A percentile compares a stretch with the other conserved stretches of the same genome.
These are phyloP conservation scores for Chelidonichthys spinosus DNA, from an alignment of 2,797 vertebrate species.

Conservation along the genomic window DNA sequence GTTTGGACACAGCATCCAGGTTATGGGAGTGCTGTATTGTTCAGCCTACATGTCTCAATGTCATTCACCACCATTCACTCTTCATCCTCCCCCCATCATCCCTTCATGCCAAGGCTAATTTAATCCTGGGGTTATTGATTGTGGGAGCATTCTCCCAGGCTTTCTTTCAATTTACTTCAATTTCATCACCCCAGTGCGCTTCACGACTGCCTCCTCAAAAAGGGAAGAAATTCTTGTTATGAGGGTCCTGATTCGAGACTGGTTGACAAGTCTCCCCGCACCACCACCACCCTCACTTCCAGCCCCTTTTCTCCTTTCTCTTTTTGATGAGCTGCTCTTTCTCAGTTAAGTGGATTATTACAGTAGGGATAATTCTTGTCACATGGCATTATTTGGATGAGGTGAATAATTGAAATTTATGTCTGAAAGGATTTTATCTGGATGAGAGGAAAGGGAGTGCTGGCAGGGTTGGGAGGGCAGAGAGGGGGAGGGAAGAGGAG, in stretches of 20 bases:
- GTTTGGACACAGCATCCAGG: constrained; percentile 66
- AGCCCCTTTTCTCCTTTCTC: constrained; percentile 80
- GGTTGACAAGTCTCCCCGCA: constrained; percentile 75
- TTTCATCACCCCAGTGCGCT: constrained; percentile 80
- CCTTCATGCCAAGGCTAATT: constrained; percentile 83
- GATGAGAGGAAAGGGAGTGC: constrained; percentile 86
- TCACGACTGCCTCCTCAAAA: constrained; percentile 78
- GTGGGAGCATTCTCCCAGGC: constrained; percentile 82
- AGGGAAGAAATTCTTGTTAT: constrained; percentile 81
- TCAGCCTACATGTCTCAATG: constrained; percentile 82
- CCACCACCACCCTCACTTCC: constrained; percentile 69
- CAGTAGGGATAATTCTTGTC: constrained; percentile 91
- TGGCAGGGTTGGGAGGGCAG: constrained; percentile 80
- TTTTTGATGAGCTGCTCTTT: constrained; percentile 89
- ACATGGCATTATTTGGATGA: constrained; percentile 92
- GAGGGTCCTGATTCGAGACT: constrained; percentile 80
- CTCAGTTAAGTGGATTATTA: constrained; percentile 92
- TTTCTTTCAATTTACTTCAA: constrained; percentile 86
- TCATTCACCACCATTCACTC: constrained; percentile 80
- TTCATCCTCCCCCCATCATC: constrained; percentile 80
- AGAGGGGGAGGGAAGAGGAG: constrained; percentile 33
- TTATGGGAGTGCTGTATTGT: constrained; percentile 70
- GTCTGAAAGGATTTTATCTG: constrained; percentile 91
- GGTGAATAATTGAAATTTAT: constrained; percentile 93
- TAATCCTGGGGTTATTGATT: constrained; percentile 84